Evolutionary conservation across 2,888 invertebrate species (phyloP), one percentile per base, ranked within the genome.

Genomic region (Nemapogon koenigi): DNA sequence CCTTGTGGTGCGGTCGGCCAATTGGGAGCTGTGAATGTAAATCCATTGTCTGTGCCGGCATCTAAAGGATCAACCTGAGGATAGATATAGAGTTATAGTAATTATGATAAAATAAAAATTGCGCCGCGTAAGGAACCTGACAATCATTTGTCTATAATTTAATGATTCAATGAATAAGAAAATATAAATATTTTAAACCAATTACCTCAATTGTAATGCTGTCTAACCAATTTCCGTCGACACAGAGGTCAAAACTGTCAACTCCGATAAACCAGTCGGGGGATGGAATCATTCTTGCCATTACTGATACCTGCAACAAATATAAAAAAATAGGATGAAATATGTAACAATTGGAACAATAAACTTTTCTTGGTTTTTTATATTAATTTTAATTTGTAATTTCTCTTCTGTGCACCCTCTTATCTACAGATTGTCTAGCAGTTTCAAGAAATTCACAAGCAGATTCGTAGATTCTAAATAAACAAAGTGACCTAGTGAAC

Each of bases 221-320:
- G 63, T 93, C 92, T 47, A 94, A 82, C 95, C 96, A 97, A 56
- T 91, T 90, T 15, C 93, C 94, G 51, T 91, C 90, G 38, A 90
- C 88, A 66, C 96, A 96, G 2, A 97, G 86, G 66, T 94, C 88
- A 58, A 94, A 90, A 52, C 91, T 89, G 71, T 94, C 94, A 33
- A 96, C 86, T 37, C 96, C 96, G 39, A 92, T 87, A 68, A 94
- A 95, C 95, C 96, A 96, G 69, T 96, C 95, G 2, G 95, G 95
- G 13, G 95, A 95, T 13, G 96, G 96, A 42, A 94, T 86, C 73
- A 97, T 91, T 49, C 93, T 84, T 39, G 91, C 87, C 84, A 94
- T 90, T 57, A 94, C 83, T 40, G 95, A 96, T 49, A 96, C 90
- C 89, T 93, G 79, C 3, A 62, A 67, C 6, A 28, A 22, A 22